These are phyloP conservation scores for Sesia apiformis DNA, from an alignment of 2,888 invertebrate species.

Conservation along the genomic window DNA sequence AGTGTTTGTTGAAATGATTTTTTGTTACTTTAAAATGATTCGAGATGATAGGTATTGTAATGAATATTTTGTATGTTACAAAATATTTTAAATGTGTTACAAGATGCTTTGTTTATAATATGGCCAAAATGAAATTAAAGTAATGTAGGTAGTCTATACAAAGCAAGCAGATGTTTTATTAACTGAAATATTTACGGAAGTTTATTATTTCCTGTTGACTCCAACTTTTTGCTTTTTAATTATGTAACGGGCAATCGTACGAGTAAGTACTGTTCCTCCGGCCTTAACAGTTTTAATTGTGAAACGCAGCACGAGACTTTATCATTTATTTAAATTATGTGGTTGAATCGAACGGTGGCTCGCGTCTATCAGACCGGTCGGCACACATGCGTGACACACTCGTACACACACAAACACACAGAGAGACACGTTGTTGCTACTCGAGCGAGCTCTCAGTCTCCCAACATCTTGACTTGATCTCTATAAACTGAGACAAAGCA, in stretches of 20 bases:
- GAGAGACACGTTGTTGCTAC: slow-evolving; percentile 17
- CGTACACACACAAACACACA: slow-evolving; percentile 18
- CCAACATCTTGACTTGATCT: background rate
- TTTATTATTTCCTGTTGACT: background rate
- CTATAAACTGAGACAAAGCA: background rate
- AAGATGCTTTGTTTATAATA: no score
- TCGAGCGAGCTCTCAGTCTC: slow-evolving; percentile 23
- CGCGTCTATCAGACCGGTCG: slow-evolving; percentile 55
- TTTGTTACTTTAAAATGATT: no score
- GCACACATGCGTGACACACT: slow-evolving; percentile 23
- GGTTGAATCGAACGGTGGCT: slow-evolving; percentile 52
- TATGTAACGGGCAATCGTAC: slow-evolving; percentile 42
- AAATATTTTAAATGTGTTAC: no score
- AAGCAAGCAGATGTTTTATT: no score
- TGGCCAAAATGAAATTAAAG: no score
- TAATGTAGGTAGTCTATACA: no score
- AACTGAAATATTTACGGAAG: no score
- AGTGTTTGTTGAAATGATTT: no score
- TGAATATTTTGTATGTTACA: no score
- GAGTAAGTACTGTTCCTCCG: slow-evolving; percentile 27
- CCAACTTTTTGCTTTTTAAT: slow-evolving; percentile 26
- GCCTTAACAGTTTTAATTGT: slow-evolving; percentile 58
- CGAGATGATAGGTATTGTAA: no score
- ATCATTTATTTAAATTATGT: slow-evolving; percentile 59
- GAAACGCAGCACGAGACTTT: slow-evolving; percentile 48